phyloP scores from a whole-genome alignment of 2,113 vertebrate species.

The Orientallactaga bullata region DNA sequence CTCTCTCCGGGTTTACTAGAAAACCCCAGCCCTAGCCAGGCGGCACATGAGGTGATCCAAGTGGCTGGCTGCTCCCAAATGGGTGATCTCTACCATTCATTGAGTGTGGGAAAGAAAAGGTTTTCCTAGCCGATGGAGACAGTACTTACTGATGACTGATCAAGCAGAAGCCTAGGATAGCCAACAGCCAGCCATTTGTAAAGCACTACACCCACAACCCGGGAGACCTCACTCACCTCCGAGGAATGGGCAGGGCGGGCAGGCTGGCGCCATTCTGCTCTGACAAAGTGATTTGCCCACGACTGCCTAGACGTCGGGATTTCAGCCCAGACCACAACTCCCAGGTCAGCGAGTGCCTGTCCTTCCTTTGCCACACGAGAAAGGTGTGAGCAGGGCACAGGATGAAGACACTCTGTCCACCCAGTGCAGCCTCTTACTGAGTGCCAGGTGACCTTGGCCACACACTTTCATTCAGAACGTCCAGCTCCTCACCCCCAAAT shows the following conservation, averaged over 20 bases:
- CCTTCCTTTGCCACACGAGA: neutral
- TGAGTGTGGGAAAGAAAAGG: neutral
- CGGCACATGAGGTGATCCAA: neutral
- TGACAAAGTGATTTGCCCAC: neutral
- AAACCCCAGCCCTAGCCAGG: slow-evolving; percentile 62
- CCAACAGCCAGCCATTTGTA: neutral
- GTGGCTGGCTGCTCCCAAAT: neutral
- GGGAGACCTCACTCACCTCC: neutral
- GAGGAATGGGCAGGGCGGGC: neutral
- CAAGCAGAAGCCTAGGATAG: neutral
- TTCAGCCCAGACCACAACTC: neutral
- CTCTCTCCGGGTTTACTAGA: slow-evolving; percentile 71
- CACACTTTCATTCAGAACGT: neutral
- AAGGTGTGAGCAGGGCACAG: neutral
- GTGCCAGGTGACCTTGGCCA: neutral
- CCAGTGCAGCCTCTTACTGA: neutral
- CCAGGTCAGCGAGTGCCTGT: neutral
- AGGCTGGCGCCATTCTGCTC: neutral
- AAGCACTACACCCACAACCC: neutral
- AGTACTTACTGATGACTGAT: neutral
- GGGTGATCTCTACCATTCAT: neutral
- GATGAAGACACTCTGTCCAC: neutral
- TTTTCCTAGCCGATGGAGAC: neutral
- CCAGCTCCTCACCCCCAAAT: neutral
- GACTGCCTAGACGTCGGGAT: neutral